Evolutionary conservation across 2,797 vertebrate species (phyloP).

Genomic region (Kryptopterus vitreolus): DNA sequence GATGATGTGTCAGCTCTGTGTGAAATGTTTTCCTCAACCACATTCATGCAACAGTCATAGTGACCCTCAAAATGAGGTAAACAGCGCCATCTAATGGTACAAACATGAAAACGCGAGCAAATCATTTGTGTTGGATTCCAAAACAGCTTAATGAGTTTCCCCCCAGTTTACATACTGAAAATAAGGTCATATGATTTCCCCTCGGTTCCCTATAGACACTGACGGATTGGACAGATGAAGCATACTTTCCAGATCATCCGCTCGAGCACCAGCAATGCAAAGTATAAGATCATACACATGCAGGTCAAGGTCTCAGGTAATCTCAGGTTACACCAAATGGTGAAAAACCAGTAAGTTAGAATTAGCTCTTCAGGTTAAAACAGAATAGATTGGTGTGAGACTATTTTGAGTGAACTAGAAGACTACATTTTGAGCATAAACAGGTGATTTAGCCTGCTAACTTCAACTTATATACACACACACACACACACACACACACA

Average conservation of each 20-base stretch:
- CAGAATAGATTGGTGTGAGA: no score
- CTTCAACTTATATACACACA: no score
- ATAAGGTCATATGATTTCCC: not conserved
- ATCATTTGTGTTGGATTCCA: not conserved
- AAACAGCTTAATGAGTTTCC: not conserved
- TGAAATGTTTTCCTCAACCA: not conserved
- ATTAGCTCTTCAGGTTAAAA: no score
- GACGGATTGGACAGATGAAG: not conserved
- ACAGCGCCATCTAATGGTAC: constrained; percentile 34
- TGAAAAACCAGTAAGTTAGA: no score
- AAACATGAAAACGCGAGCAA: not conserved
- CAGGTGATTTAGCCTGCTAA: no score
- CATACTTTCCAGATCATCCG: not conserved
- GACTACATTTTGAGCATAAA: no score
- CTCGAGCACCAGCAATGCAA: not conserved
- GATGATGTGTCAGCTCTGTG: not conserved
- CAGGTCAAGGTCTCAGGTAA: not conserved
- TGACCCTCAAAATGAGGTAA: constrained; percentile 11
- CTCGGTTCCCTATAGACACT: not conserved
- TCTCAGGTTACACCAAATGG: no score
- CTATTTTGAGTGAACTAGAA: no score
- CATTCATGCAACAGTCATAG: constrained; percentile 1
- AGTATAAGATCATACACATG: not conserved
- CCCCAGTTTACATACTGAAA: not conserved
- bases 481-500: no score